Base-by-base conservation (phyloP, 1,140 invertebrate species). In the Lethocerus indicus region DNA sequence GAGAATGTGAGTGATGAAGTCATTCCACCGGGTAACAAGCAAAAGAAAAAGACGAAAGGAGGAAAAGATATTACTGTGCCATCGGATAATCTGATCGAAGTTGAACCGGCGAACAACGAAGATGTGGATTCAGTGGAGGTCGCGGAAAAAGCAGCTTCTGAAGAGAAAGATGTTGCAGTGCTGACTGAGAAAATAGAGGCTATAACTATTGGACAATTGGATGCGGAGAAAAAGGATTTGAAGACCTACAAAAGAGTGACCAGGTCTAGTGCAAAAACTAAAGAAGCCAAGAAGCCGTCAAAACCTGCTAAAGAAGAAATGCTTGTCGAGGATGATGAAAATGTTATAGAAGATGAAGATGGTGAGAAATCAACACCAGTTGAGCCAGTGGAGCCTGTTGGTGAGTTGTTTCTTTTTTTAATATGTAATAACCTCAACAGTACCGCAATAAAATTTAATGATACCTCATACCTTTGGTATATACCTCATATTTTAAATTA, bases 91-190 rank as follows among this genome's bases (percentile, higher is more conserved):
- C n/a, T 16, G 5, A 5, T 5, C 6, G 37, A 40, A 7, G 5
- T 7, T 6, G 37, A 40, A 16, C 37, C 37, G 7, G 37, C n/a
- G 6, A 56, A 52, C 14, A 45, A 55, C 50, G 56, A 49, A 42
- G 55, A 50, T 40, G 43, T 49, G 53, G 44, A 49, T 13, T 18
- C 25, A 12, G 27, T n/a, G 39, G 40, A 23, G 9, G 41, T 37
- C 48, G 46, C 21, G 26, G 49, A 58, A 49, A 48, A 41, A 39
- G 50, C 37, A 5, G 6, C 6, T 7, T 7, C 6, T 9, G 37
- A 16, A 5, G 57, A 35, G 57, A 60, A 52, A 21, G 45, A 58
- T 51, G 40, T 27, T 7, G 41, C 49, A 53, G 16, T n/a, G 5
- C 9, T 43, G 5, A 43, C 41, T 23, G 20, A 25, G 9, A 20